Base-by-base conservation (phyloP, 2,797 vertebrate genomes). In the Aulostomus chinensis region DNA sequence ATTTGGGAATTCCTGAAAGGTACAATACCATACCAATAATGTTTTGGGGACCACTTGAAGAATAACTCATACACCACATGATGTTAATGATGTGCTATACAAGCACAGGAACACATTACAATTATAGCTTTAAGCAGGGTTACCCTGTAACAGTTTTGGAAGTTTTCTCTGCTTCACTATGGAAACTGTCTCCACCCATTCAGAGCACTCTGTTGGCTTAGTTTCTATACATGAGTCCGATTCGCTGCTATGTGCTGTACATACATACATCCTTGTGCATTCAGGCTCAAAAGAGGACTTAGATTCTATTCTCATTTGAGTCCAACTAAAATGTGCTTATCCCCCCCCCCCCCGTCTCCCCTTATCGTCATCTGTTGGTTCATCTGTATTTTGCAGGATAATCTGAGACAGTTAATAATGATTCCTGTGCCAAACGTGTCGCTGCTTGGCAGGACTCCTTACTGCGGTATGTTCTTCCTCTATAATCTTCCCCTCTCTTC, bases 341-440 rank as follows among this genome's bases (percentile, higher is more conserved):
- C 36, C 42, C 47, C 25, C 25, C 13, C 14, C 32, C n/a, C 31
- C 2, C 31, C 7, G 3, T 47, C 12, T 1, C 5, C 30, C 52
- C 37, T 42, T 16, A 32, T 37, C 14, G 0, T 41, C 17, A 3
- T 28, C 31, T 58, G 38, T 15, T 34, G 45, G 15, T 59, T 45
- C 58, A 43, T 63, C 5, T 55, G 12, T 36, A 14, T 43, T 20
- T 20, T 34, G 46, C 60, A 97, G 96, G 94, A 97, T 76, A 91
- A 88, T 81, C 91, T 98, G 83, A 94, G 94, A 75, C 95, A 97
- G 56, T 73, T 98, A 80, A 93, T 98, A 72, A 89, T 96, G 93
- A 94, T 93, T 89, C 91, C 94, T 65, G 83, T 96, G 87, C 95
- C 96, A 82, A 96, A 96, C 57, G 91, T 96, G 72, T 75, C 93